Conservation (phyloP, 2,797 vertebrate genomes). For the Muscicapa striata region DNA sequence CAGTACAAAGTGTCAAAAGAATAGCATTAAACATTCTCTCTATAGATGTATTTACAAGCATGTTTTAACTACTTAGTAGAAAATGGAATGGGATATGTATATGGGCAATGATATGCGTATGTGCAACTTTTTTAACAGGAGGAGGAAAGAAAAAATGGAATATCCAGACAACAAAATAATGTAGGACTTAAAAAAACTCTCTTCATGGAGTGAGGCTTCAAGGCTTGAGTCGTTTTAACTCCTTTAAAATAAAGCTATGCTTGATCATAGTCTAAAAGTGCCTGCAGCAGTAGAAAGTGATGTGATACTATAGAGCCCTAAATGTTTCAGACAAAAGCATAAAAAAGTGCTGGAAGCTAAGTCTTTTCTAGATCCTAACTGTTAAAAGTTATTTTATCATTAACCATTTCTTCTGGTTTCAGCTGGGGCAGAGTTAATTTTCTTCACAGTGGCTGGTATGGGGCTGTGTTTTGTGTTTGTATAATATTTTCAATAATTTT, state of each 20-base stretch:
- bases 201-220: background rate
- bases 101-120: background rate
- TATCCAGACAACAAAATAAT: background rate
- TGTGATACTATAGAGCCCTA: background rate
- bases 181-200: background rate
- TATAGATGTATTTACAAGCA: background rate
- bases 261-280: constrained; percentile 2
- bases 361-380: background rate
- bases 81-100: background rate
- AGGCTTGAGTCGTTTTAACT: background rate
- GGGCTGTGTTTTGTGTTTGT: background rate
- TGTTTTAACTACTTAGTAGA: background rate
- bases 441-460: background rate
- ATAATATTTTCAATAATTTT: background rate
- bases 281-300: background rate
- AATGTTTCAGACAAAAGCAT: background rate
- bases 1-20: background rate
- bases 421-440: background rate
- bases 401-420: background rate
- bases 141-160: background rate
- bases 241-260: background rate
- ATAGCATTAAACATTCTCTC: background rate
- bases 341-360: background rate
- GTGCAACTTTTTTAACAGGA: background rate
- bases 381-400: background rate